These are phyloP conservation scores for Brachirus orientalis DNA, from an alignment of 2,113 vertebrate genomes.

Conservation along the genomic window DNA sequence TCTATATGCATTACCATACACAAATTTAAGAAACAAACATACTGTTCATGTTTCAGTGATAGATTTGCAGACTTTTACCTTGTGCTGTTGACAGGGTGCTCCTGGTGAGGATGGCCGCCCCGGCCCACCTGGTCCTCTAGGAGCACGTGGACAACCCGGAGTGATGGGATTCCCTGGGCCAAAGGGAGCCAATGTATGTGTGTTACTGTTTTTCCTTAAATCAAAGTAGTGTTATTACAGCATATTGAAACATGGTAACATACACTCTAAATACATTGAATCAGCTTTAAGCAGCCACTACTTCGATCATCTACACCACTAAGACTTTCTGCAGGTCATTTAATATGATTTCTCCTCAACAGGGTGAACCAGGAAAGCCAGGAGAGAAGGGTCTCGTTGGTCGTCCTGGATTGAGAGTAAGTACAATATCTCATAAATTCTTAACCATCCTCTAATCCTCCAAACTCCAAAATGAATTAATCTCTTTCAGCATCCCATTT, in stretches of 20 bases:
- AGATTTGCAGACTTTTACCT: conserved; percentile 6
- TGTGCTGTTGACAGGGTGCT: conserved; percentile 81
- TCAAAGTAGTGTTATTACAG: background rate
- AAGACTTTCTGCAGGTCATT: background rate
- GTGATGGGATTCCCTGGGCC: conserved; percentile 99
- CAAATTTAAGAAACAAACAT: background rate
- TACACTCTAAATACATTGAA: too few species aligned
- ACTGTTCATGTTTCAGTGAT: background rate
- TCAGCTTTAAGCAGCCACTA: background rate
- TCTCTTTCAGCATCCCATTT: background rate
- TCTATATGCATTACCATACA: too few species aligned
- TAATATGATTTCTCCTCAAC: conserved; percentile 33
- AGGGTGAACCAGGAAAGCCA: conserved; percentile 94
- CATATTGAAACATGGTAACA: background rate
- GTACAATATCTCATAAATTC: conserved; percentile 63
- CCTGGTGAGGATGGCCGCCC: conserved; percentile 94
- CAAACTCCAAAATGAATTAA: background rate
- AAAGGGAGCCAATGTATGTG: conserved; percentile 93
- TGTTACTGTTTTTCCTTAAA: conserved; percentile 6
- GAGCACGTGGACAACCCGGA: conserved; percentile 94
- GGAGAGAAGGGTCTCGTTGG: conserved; percentile 95
- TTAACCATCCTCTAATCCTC: background rate
- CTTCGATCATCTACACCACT: too few species aligned
- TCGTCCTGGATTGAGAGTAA: conserved; percentile 91
- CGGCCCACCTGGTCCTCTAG: conserved; percentile 93